phyloP scores from a whole-genome alignment of 2,113 vertebrate species.

The Seriola aureovittata region DNA sequence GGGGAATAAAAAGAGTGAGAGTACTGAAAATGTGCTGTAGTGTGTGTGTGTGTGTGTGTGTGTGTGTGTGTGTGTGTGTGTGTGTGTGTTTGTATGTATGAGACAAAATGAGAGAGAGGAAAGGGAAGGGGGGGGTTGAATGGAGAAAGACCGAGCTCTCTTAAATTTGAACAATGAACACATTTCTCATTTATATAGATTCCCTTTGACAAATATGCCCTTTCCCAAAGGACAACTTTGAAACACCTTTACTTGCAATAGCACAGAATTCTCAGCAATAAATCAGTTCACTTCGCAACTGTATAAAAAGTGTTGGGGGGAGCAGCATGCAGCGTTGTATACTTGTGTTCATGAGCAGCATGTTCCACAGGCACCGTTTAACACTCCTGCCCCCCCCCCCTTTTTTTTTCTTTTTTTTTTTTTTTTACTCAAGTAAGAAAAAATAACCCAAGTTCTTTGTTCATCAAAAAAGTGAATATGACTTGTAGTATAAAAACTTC shows the following conservation, averaged over 20 bases:
- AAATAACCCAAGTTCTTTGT: slow-evolving; percentile 74
- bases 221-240: slow-evolving; percentile 78
- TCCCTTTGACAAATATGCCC: slow-evolving; percentile 76
- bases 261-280: slow-evolving; percentile 66
- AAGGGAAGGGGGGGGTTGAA: slow-evolving; percentile 1
- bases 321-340: slow-evolving; percentile 46
- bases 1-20: slow-evolving; percentile 79
- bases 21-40: slow-evolving; percentile 63
- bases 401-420: slow-evolving; percentile 43
- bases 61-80: slow-evolving; percentile 6
- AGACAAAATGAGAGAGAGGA: slow-evolving; percentile 28
- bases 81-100: slow-evolving; percentile 50
- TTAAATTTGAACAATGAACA: slow-evolving; percentile 69
- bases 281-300: slow-evolving; percentile 59
- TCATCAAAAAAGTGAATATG: slow-evolving; percentile 85
- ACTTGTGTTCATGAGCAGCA: slow-evolving; percentile 40
- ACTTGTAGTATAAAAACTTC: slow-evolving; percentile 93
- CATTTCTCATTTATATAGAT: slow-evolving; percentile 78
- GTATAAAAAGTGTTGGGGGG: slow-evolving; percentile 46
- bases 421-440: slow-evolving; percentile 52
- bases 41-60: slow-evolving; percentile 12
- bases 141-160: slow-evolving; percentile 39
- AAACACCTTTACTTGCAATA: slow-evolving; percentile 69
- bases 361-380: slow-evolving; percentile 43
- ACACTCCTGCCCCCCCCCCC: slow-evolving; percentile 2